phyloP scores from a whole-genome alignment of 2,113 vertebrate species.

The Ceuthmochares aereus region DNA sequence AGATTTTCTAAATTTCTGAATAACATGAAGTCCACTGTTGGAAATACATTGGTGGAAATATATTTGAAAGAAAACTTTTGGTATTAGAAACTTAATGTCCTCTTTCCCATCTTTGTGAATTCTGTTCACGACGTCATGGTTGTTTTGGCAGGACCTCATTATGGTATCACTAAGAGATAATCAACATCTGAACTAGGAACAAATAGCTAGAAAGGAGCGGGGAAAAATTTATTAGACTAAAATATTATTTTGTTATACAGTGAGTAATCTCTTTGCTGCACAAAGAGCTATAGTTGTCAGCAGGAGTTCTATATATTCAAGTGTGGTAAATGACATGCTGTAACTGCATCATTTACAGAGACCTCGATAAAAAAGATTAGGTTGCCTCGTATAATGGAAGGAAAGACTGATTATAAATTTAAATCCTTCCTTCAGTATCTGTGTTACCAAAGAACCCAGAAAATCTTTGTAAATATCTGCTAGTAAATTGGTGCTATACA shows the following conservation, averaged over 20 bases:
- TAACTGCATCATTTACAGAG: background rate
- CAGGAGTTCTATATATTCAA: background rate
- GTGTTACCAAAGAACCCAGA: background rate
- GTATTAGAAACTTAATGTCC: background rate
- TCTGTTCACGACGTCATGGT: background rate
- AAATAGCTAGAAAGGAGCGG: background rate
- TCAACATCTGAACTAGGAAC: background rate
- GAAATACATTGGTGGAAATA: background rate
- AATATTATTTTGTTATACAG: background rate
- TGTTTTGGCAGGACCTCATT: background rate
- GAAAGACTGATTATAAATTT: background rate
- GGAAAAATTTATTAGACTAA: background rate
- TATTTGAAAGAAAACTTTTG: background rate
- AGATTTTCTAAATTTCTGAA: background rate
- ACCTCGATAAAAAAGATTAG: background rate
- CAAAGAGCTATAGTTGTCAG: background rate
- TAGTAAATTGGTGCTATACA: background rate
- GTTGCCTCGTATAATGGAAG: background rate
- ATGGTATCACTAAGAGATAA: background rate
- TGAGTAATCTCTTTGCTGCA: background rate
- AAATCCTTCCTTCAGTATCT: background rate
- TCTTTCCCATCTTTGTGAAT: background rate
- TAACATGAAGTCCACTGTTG: background rate
- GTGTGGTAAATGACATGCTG: background rate
- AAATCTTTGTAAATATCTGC: background rate